A percentile compares a stretch with the other conserved stretches of the same genome.
Evolutionary conservation across 2,113 vertebrate genomes (phyloP).

Genomic region (Aspiorhynchus laticeps): DNA sequence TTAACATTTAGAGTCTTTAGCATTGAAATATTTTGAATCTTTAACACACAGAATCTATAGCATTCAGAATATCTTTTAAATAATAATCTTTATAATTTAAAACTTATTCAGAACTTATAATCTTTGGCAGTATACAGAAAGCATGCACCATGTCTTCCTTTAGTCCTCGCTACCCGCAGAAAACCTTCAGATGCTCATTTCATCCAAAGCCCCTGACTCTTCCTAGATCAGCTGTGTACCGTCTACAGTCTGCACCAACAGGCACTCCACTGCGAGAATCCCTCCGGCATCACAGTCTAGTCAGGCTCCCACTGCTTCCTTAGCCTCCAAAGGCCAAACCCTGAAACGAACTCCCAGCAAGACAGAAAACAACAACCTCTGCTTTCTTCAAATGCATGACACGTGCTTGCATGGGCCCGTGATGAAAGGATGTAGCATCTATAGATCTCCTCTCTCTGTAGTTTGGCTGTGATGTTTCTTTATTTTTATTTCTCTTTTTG

Average conservation of each 20-base stretch:
- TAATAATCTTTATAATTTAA: background rate
- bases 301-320: background rate
- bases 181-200: background rate
- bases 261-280: background rate
- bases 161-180: background rate
- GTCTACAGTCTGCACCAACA: background rate
- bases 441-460: constrained; percentile 65
- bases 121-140: background rate
- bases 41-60: background rate
- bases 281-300: constrained; percentile 33
- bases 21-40: background rate
- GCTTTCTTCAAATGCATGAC: constrained; percentile 59
- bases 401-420: constrained; percentile 69
- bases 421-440: constrained; percentile 71
- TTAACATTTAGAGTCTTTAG: background rate
- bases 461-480: constrained; percentile 65
- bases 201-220: background rate
- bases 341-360: constrained; percentile 48
- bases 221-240: no score
- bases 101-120: background rate
- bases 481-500: constrained; percentile 43
- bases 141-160: background rate
- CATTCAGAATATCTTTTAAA: background rate
- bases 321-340: background rate
- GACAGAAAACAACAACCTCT: constrained; percentile 58